Base-by-base conservation (phyloP, 2,113 vertebrate genomes). In the Pangasianodon gigas region DNA sequence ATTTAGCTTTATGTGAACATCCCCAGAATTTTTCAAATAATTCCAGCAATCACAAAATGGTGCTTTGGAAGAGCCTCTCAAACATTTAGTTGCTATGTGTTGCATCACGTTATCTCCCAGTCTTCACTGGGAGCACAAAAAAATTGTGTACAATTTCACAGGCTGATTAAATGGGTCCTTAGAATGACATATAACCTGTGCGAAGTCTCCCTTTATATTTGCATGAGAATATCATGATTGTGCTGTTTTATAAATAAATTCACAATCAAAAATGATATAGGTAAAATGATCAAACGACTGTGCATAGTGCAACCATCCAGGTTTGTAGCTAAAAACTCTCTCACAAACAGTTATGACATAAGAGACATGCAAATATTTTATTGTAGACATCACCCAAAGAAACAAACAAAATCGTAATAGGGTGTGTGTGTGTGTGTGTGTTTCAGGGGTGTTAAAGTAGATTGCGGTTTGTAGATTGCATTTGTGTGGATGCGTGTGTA, bases 401-500 rank as follows among this genome's bases (percentile, higher is more conserved):
- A 80, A 46, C 58, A 67, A 85, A 67, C 24, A 87, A 44, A 82
- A 26, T 52, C 5, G 37, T 14, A 82, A 29, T n/a, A 52, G 32
- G 51, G 4, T 6, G 48, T 51, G 51, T 51, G 67, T 26, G 10
- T 48, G 56, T 51, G 41, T 86, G 67, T 37, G n/a, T 58, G 69
- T 41, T 26, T 79, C 44, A 29, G 21, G 3, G 24, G 44, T 79
- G 24, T 79, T 26, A 5, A 77, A 46, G 19, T 24, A 6, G 29
- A 48, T 3, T 69, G 13, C 62, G 69, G 24, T 19, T 52, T 32
- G 48, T 32, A 32, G 52, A 11, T n/a, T 83, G 81, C 7, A 8
- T 32, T 1, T 14, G 69, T n/a, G 54, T 74, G 19, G 10, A 54
- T 77, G 90, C 51, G 37, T 71, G 48, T 91, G 94, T 95, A 98